These are phyloP conservation scores for Danionella cerebrum DNA, from an alignment of 2,113 vertebrate genomes.

Conservation along the genomic window DNA sequence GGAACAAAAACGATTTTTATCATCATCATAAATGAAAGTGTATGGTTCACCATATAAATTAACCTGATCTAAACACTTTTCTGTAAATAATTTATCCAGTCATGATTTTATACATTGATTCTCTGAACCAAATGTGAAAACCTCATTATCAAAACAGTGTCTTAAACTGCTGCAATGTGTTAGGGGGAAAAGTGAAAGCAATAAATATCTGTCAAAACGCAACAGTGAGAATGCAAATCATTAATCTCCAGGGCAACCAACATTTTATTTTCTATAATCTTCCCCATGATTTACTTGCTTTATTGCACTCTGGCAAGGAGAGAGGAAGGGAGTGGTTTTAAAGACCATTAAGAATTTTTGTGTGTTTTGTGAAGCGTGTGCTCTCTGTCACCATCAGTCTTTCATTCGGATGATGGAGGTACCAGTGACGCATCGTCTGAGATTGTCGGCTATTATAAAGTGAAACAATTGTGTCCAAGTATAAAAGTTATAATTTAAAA, in stretches of 20 bases:
- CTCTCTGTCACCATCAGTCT: constrained; percentile 32
- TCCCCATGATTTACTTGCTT: constrained; percentile 63
- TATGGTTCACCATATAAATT: too few relatives aligned
- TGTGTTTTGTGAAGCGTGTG: constrained; percentile 53
- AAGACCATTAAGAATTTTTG: constrained; percentile 54
- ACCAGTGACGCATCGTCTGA: background rate
- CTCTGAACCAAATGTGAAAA: too few relatives aligned
- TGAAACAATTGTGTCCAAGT: constrained; percentile 4
- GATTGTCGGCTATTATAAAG: background rate
- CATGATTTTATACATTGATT: too few relatives aligned
- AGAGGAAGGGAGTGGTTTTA: constrained; percentile 53
- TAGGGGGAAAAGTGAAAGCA: constrained; percentile 15
- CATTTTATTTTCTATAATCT: constrained; percentile 64
- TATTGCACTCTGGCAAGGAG: constrained; percentile 63
- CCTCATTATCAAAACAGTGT: too few relatives aligned
- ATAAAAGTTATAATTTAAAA: too few relatives aligned
- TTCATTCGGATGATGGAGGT: background rate
- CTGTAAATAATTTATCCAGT: too few relatives aligned
- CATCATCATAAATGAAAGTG: too few relatives aligned
- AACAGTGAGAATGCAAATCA: constrained; percentile 54
- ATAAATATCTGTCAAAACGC: too few relatives aligned
- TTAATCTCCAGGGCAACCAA: constrained; percentile 50
- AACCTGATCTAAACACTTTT: too few relatives aligned
- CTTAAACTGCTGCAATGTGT: too few relatives aligned
- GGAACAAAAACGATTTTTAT: too few relatives aligned